Base-by-base conservation (phyloP, 2,113 vertebrate species). In the Genyomyrus donnyi region DNA sequence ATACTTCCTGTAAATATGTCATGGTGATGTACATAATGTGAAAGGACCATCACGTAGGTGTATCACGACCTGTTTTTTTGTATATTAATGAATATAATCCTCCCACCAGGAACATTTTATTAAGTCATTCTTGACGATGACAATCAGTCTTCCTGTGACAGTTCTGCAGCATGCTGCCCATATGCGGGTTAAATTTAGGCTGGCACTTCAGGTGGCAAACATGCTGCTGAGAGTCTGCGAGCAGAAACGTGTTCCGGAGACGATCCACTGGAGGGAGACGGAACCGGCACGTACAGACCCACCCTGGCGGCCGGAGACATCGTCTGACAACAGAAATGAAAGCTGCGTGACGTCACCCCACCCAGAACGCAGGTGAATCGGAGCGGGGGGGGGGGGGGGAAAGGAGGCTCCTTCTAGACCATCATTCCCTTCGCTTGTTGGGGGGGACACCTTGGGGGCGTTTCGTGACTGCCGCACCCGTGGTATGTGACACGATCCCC, bases 371-470 rank as follows among this genome's bases (percentile, higher is more conserved):
- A 42, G 74, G 74, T 80, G 74, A 19, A 42, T 80, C 10, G 3
- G 27, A 39, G 39, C 39, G 39, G 70, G 13, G 24, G 8, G 66
- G n/a, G 8, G 66, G n/a, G 10, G 27, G 15, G 13, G 13, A 7
- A 0, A 24, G 17, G 21, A 11, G 83, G 35, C 7, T 11, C 31
- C 48, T 87, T 27, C 35, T 5, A 39, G 86, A 42, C n/a, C 27
- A 39, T 19, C 91, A 31, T 15, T 86, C 66, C 91, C 92, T 93
- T 93, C 89, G 93, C 94, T 92, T 93, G 94, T 77, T 91, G 88
- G 95, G 93, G 93, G 93, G 93, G 95, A 95, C 95, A 95, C 95
- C 96, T 96, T 93, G 95, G 96, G 96, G 95, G 90, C 89, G 92
- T 89, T 83, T 88, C 91, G 87, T 39, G 46, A 10, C 31, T 53